Conservation (phyloP, 2,797 vertebrate genomes). For the Monodelphis domestica region DNA sequence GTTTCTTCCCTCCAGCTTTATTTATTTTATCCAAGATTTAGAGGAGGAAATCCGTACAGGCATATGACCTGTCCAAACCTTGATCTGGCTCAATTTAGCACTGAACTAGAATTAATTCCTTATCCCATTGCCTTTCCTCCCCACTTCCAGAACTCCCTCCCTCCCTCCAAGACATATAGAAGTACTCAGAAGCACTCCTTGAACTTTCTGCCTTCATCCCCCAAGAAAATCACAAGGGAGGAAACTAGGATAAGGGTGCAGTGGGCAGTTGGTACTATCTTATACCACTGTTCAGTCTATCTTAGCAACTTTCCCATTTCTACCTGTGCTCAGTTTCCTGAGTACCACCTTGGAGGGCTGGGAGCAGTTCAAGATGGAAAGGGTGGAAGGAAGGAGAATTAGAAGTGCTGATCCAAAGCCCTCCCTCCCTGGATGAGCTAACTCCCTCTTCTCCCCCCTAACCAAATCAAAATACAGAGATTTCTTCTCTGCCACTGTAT, state of each 20-base stretch:
- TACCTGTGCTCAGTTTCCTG: background rate
- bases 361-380: background rate
- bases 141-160: background rate
- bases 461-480: background rate
- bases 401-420: background rate
- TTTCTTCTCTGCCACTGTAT: background rate
- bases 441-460: background rate
- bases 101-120: background rate
- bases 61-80: background rate
- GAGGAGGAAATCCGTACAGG: constrained; percentile 7
- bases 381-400: background rate
- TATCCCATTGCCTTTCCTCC: background rate
- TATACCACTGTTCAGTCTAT: background rate
- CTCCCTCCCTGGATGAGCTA: background rate
- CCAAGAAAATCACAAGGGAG: background rate
- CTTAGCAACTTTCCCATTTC: background rate
- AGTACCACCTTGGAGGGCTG: background rate
- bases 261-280: background rate
- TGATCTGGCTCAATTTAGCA: background rate
- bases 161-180: background rate
- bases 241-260: background rate
- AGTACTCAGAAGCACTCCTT: background rate
- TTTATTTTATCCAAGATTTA: constrained; percentile 45
- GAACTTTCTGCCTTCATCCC: background rate
- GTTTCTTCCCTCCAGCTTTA: background rate